Conservation (phyloP, 2,113 vertebrate genomes). For the Herpailurus yagouaroundi region DNA sequence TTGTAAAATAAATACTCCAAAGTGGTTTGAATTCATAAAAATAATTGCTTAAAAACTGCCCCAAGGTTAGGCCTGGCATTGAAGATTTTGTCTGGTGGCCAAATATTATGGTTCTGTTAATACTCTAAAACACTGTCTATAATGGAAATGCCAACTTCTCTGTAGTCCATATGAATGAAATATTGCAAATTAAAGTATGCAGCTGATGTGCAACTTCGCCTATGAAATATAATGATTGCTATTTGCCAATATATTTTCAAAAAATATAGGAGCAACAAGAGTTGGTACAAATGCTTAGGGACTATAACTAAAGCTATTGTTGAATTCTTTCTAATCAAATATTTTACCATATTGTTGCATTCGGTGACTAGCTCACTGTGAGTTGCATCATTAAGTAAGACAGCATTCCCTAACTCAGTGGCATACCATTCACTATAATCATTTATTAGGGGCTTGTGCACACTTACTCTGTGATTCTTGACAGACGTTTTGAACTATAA, state of each 20-base stretch:
- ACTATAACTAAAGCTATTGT: constrained; percentile 35
- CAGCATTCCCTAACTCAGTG: not conserved
- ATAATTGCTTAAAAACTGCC: constrained; percentile 65
- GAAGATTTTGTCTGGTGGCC: constrained; percentile 63
- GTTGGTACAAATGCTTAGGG: constrained; percentile 25
- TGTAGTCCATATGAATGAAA: constrained; percentile 65
- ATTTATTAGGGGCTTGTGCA: not conserved
- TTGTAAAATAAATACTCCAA: constrained; percentile 77
- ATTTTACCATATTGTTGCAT: not conserved
- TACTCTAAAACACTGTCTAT: constrained; percentile 73
- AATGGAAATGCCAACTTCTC: constrained; percentile 52
- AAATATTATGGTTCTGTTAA: constrained; percentile 71
- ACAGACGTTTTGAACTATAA: not conserved
- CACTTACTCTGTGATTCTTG: not conserved
- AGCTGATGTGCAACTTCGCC: constrained; percentile 74
- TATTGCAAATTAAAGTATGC: constrained; percentile 72
- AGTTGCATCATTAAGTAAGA: constrained; percentile 29
- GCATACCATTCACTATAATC: not conserved
- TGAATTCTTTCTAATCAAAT: constrained; percentile 25
- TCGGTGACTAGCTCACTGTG: constrained; percentile 30
- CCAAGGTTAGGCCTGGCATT: constrained; percentile 44
- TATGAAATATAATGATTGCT: constrained; percentile 72
- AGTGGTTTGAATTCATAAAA: constrained; percentile 70
- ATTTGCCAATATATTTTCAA: constrained; percentile 58
- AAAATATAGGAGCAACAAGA: constrained; percentile 32